Evolutionary conservation across 2,888 invertebrate genomes (phyloP).

Genomic region (Troides oblongomaculatus): DNA sequence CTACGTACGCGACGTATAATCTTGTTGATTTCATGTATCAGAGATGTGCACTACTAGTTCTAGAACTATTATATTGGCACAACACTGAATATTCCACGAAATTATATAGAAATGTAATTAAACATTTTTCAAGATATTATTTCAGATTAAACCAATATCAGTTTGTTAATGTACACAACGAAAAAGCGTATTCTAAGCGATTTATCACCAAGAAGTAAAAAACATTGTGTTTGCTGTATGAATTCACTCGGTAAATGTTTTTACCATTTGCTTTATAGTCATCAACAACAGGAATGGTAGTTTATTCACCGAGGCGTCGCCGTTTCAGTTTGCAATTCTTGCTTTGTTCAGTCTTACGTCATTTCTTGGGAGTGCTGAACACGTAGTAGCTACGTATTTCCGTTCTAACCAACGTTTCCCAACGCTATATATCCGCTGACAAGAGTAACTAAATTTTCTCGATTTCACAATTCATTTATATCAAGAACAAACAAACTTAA

Average conservation of each 20-base stretch:
- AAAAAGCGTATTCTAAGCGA: too few relatives aligned
- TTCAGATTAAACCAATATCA: too few relatives aligned
- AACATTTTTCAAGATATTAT: too few relatives aligned
- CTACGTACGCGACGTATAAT: too few relatives aligned
- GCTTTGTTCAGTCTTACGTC: conserved; percentile 23
- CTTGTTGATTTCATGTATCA: too few relatives aligned
- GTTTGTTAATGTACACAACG: too few relatives aligned
- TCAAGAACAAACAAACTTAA: too few relatives aligned
- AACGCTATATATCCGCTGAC: conserved; percentile 8
- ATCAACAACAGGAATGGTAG: background rate
- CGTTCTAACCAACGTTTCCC: conserved; percentile 17
- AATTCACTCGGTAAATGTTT: background rate
- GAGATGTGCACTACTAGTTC: too few relatives aligned
- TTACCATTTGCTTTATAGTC: background rate
- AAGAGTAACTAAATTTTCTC: background rate
- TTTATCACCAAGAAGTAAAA: background rate
- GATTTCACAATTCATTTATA: background rate
- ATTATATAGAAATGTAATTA: too few relatives aligned
- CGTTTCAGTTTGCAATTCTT: conserved; percentile 11
- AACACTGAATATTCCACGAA: too few relatives aligned
- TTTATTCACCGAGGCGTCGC: conserved; percentile 7
- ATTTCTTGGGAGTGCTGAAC: conserved; percentile 13
- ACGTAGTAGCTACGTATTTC: conserved; percentile 22
- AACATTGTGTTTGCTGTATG: background rate
- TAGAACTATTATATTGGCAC: too few relatives aligned